Percentiles rank a stretch among this genome's conserved stretches.
phyloP scores from a whole-genome alignment of 1,140 invertebrate genomes.

The Drosophila triauraria region DNA sequence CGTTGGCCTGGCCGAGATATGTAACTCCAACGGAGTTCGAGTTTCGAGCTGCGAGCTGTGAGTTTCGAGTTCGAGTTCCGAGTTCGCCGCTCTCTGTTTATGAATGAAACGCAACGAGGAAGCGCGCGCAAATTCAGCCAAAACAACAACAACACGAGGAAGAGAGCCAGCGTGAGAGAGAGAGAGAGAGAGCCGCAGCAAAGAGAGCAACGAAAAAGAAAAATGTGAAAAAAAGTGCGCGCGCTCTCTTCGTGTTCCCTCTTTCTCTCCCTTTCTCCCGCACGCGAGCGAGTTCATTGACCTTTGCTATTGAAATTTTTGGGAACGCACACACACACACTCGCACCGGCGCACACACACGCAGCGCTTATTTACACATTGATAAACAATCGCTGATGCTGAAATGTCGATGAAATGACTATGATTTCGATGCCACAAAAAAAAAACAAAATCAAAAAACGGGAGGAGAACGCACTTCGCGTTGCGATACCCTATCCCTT shows the following conservation, averaged over 20 bases:
- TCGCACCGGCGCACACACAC: constrained; percentile 2
- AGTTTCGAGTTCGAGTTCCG: constrained; percentile 19
- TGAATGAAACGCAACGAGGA: constrained; percentile 82
- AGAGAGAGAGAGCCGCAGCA: constrained; percentile 16
- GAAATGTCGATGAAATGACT: constrained; percentile 50
- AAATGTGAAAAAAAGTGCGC: constrained; percentile 16
- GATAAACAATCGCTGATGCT: constrained; percentile 79
- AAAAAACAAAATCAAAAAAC: background rate
- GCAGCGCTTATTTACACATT: constrained; percentile 72
- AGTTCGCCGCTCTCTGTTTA: constrained; percentile 74
- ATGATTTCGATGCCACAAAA: constrained; percentile 29
- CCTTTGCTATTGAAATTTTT: constrained; percentile 85
- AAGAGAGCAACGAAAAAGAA: constrained; percentile 24
- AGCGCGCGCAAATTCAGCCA: constrained; percentile 54
- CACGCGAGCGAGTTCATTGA: constrained; percentile 79
- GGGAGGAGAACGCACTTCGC: constrained; percentile 1
- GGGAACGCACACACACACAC: constrained; percentile 63
- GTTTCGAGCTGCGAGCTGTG: background rate
- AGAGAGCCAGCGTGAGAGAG: constrained; percentile 11
- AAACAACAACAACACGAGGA: constrained; percentile 12
- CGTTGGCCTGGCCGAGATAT: constrained; percentile 79
- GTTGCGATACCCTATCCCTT: constrained; percentile 16
- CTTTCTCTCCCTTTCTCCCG: constrained; percentile 23
- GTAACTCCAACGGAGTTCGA: constrained; percentile 19
- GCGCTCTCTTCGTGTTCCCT: constrained; percentile 17